phyloP scores from a whole-genome alignment of 2,888 invertebrate genomes.

The Margaritifera margaritifera region DNA sequence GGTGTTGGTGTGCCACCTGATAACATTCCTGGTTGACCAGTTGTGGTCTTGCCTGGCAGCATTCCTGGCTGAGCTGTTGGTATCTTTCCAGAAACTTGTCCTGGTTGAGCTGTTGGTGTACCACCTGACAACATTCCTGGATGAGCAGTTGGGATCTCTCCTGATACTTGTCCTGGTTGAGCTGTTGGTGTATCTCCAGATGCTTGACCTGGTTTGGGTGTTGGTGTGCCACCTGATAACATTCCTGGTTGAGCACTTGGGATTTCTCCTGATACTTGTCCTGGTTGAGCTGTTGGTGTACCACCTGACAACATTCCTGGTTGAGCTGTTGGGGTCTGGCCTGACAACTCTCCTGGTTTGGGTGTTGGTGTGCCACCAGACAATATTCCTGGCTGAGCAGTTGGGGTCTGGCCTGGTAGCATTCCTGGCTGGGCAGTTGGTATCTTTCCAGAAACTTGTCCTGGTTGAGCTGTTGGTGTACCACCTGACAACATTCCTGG shows the following conservation, averaged over 20 bases:
- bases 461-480: slow-evolving; percentile 14
- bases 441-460: not conserved
- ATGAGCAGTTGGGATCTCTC: slow-evolving; percentile 4
- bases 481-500: slow-evolving; percentile 1
- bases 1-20: slow-evolving; percentile 3
- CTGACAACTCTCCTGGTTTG: slow-evolving; percentile 3
- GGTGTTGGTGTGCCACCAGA: slow-evolving; percentile 12
- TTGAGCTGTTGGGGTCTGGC: slow-evolving; percentile 25
- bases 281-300: slow-evolving; percentile 12
- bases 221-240: slow-evolving; percentile 6
- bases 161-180: slow-evolving; percentile 1
- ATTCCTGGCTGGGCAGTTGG: slow-evolving; percentile 1
- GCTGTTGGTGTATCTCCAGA: slow-evolving; percentile 5
- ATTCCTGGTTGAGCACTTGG: slow-evolving; percentile 9
- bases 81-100: not conserved
- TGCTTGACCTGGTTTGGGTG: not conserved
- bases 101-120: slow-evolving; percentile 5
- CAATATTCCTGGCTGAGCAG: not conserved
- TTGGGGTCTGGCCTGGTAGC: slow-evolving; percentile 3
- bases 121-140: not conserved
- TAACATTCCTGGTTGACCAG: slow-evolving; percentile 1
- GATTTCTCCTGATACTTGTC: not conserved
- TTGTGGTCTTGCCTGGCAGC: slow-evolving; percentile 1
- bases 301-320: slow-evolving; percentile 10
- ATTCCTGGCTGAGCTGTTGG: slow-evolving; percentile 5